These are phyloP conservation scores for Tipula vernalis DNA, from an alignment of 2,888 invertebrate genomes.

Conservation along the genomic window DNA sequence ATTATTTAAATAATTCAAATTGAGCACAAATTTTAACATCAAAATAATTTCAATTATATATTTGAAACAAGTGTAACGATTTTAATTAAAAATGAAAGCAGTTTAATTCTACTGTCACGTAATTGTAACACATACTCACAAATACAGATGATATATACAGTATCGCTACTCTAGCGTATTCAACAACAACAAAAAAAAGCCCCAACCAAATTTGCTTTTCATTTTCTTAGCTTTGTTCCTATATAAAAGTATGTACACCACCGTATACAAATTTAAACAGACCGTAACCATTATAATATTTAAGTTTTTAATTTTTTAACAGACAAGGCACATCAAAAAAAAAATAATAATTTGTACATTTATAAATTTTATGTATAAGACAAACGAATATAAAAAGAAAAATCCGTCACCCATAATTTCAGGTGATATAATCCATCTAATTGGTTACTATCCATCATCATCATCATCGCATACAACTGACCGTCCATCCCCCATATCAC, in stretches of 20 bases:
- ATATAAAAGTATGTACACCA: not conserved
- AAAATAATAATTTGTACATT: not conserved
- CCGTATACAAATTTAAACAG: not conserved
- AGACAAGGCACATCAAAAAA: not conserved
- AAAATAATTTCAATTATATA: not conserved
- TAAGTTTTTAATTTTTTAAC: not conserved
- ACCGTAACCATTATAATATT: not conserved
- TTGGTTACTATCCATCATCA: constrained; percentile 32
- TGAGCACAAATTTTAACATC: not conserved
- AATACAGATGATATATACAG: not conserved
- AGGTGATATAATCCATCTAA: constrained; percentile 38
- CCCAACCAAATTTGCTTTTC: not conserved
- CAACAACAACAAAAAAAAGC: not conserved
- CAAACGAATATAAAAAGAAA: not conserved
- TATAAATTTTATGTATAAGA: not conserved
- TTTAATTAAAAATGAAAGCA: not conserved
- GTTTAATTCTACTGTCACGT: not conserved
- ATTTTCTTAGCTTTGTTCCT: not conserved
- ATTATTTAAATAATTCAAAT: too few relatives aligned
- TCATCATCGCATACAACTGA: constrained; percentile 6
- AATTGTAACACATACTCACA: not conserved
- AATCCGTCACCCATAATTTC: constrained; percentile 17
- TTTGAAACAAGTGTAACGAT: not conserved
- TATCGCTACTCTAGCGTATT: not conserved
- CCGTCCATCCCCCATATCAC: not conserved